Evolutionary conservation across 2,797 vertebrate species (phyloP).

Genomic region (Tapera naevia): DNA sequence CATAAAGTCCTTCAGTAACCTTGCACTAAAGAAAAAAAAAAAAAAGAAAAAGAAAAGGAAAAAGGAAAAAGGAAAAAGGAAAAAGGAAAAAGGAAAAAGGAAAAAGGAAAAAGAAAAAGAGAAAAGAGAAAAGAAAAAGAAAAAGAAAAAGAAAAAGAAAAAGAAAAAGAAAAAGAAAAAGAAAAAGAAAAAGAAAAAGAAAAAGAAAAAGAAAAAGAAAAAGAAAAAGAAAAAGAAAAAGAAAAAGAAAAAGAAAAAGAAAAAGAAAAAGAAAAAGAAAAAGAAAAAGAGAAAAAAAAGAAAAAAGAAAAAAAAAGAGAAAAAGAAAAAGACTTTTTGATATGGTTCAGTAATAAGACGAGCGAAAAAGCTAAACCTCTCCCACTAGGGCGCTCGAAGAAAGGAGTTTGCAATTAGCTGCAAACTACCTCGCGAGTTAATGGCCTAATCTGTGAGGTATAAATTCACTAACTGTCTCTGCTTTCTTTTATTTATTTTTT

Average conservation of each 20-base stretch:
- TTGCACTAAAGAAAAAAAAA: neutral
- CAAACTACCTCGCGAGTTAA: neutral
- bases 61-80: too few species aligned
- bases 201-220: neutral
- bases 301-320: accelerated
- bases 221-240: too few species aligned
- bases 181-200: accelerated
- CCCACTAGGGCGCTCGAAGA: neutral
- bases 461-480: neutral
- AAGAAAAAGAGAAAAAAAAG: too few species aligned
- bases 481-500: neutral
- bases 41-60: accelerated
- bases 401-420: conserved; percentile 13
- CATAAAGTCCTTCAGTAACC: conserved; percentile 44
- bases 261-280: too few species aligned
- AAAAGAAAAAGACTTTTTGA: neutral
- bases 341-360: neutral
- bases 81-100: accelerated
- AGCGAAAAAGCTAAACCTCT: neutral
- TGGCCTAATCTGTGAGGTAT: conserved; percentile 7
- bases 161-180: too few species aligned
- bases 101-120: accelerated
- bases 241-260: too few species aligned
- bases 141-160: neutral
- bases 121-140: accelerated